phyloP scores from a whole-genome alignment of 2,797 vertebrate species.

The Crenuchus spilurus region DNA sequence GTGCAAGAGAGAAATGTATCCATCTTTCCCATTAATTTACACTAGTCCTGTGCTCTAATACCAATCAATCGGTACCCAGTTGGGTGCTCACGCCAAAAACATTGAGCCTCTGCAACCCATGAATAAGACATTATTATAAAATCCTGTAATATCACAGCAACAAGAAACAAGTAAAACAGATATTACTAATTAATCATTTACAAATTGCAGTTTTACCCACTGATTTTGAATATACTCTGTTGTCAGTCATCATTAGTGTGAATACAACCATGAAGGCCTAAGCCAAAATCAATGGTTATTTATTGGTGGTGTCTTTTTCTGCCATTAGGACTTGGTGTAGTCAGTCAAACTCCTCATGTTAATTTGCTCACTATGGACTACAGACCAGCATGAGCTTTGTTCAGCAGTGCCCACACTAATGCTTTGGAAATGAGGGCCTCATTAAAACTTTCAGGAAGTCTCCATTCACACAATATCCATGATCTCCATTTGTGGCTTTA shows the following conservation, averaged over 20 bases:
- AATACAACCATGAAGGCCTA: background rate
- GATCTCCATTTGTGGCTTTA: background rate
- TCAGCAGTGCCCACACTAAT: slow-evolving; percentile 26
- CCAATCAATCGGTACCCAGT: too few relatives aligned
- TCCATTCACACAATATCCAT: slow-evolving; percentile 17
- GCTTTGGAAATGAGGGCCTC: slow-evolving; percentile 22
- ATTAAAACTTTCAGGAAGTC: slow-evolving; percentile 24
- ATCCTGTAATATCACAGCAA: too few relatives aligned
- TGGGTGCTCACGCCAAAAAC: too few relatives aligned
- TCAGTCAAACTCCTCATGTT: slow-evolving; percentile 4
- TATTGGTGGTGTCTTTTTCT: background rate
- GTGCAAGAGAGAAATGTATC: too few relatives aligned
- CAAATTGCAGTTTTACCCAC: too few relatives aligned
- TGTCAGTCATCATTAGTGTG: background rate
- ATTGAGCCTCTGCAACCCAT: too few relatives aligned
- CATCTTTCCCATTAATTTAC: too few relatives aligned
- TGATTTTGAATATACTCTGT: too few relatives aligned
- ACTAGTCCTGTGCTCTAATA: too few relatives aligned
- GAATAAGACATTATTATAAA: too few relatives aligned
- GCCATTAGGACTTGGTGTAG: background rate
- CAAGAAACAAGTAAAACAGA: too few relatives aligned
- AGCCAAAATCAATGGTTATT: background rate
- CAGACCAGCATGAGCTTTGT: slow-evolving; percentile 14
- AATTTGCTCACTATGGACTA: background rate
- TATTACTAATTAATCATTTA: too few relatives aligned